These are phyloP conservation scores for Elmis aenea DNA, from an alignment of 2,888 invertebrate species.

Conservation along the genomic window DNA sequence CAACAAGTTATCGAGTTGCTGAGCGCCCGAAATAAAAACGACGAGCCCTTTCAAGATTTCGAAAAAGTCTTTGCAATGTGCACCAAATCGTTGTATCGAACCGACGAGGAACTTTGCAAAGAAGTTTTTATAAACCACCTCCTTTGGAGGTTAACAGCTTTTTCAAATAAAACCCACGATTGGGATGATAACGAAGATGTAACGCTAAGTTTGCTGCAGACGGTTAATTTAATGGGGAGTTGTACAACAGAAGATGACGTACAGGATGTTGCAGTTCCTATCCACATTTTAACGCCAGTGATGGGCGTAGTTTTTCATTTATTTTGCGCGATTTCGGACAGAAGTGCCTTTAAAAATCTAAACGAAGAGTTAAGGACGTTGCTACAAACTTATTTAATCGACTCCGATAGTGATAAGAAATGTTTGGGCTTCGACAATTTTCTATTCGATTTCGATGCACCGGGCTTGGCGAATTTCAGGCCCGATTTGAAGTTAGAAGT, in stretches of 20 bases:
- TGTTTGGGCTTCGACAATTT: conserved; percentile 36
- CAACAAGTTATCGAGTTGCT: conserved; percentile 52
- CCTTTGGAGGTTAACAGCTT: conserved; percentile 25
- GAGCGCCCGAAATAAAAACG: conserved; percentile 42
- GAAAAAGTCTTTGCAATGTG: conserved; percentile 51
- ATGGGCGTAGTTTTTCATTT: conserved; percentile 48
- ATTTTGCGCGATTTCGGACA: conserved; percentile 40
- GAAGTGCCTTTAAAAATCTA: conserved; percentile 29
- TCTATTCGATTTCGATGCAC: conserved; percentile 34
- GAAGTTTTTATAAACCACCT: conserved; percentile 43
- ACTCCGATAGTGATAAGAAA: conserved; percentile 24
- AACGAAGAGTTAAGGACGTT: conserved; percentile 38
- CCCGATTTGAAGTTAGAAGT: conserved; percentile 32
- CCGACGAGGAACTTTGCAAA: conserved; percentile 45
- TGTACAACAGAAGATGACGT: conserved; percentile 31
- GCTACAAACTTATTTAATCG: conserved; percentile 29
- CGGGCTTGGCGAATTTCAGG: conserved; percentile 28
- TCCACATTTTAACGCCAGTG: conserved; percentile 43
- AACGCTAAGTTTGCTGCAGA: conserved; percentile 30
- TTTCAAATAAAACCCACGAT: conserved; percentile 27
- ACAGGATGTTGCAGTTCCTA: conserved; percentile 36
- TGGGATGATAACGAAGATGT: conserved; percentile 35
- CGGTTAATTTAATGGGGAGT: conserved; percentile 31
- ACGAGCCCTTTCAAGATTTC: conserved; percentile 41
- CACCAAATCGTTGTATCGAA: conserved; percentile 50